phyloP scores from a whole-genome alignment of 2,113 vertebrate species.

The Cavia porcellus region DNA sequence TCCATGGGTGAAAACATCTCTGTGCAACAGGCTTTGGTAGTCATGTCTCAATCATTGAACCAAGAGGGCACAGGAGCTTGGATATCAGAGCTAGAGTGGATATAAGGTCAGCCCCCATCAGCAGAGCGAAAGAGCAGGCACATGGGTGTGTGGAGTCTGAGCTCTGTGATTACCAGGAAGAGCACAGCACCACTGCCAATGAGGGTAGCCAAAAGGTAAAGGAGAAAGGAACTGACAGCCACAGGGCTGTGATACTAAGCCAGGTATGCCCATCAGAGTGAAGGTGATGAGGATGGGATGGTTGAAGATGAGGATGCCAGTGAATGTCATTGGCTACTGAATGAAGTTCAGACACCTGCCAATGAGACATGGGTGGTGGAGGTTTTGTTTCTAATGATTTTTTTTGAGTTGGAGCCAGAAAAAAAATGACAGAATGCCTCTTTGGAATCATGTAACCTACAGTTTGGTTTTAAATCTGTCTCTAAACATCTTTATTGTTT shows the following conservation, averaged over 20 bases:
- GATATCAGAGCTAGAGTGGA: conserved; percentile 68
- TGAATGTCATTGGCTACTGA: not conserved
- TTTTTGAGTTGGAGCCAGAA: not conserved
- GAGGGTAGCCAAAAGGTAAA: conserved; percentile 56
- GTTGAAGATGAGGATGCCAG: conserved; percentile 26
- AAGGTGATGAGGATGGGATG: not conserved
- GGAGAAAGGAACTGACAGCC: conserved; percentile 58
- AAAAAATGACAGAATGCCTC: not conserved
- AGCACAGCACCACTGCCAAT: conserved; percentile 61
- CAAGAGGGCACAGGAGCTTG: conserved; percentile 53
- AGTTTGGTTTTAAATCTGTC: not conserved
- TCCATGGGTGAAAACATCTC: conserved; percentile 82
- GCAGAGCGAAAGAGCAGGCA: conserved; percentile 66
- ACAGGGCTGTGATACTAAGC: conserved; percentile 62
- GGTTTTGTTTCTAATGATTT: not conserved
- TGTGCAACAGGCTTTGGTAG: conserved; percentile 59
- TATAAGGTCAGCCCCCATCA: conserved; percentile 70
- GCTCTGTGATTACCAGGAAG: conserved; percentile 57
- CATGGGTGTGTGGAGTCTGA: conserved; percentile 68
- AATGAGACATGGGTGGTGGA: conserved; percentile 1
- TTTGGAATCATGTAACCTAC: not conserved
- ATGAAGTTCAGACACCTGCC: not conserved
- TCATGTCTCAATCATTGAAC: conserved; percentile 39
- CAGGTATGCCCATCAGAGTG: conserved; percentile 52
- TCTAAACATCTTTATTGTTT: not conserved